Conservation (phyloP, 2,113 vertebrate species). For the Aspidoscelis tigris region DNA sequence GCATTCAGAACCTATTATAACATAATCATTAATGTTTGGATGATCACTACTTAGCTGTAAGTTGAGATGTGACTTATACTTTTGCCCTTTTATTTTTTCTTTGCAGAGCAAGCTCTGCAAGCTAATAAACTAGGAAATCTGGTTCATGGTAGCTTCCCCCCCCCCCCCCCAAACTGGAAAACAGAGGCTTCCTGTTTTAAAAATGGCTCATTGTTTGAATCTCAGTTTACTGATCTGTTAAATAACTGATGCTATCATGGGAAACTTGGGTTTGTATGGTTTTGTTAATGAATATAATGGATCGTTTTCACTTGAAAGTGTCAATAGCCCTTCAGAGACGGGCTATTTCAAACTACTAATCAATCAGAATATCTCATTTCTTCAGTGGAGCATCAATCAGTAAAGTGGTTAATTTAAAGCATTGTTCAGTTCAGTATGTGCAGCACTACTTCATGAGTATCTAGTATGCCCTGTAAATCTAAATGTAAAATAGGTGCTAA, state of each 20-base stretch:
- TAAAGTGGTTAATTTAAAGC: neutral
- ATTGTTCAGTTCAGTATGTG: neutral
- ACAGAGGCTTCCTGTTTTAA: neutral
- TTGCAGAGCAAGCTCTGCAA: too few relatives aligned
- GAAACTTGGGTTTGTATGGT: neutral
- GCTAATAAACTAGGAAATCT: neutral
- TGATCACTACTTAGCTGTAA: too few relatives aligned
- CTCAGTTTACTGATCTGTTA: neutral
- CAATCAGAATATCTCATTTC: neutral
- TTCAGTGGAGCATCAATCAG: neutral
- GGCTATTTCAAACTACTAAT: neutral
- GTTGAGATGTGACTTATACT: too few relatives aligned
- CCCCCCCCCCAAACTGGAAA: neutral
- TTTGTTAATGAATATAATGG: neutral
- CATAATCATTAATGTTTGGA: too few relatives aligned
- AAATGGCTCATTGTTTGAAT: neutral
- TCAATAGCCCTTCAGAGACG: neutral
- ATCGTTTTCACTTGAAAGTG: neutral
- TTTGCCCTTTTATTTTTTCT: too few relatives aligned
- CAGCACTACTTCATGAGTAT: neutral
- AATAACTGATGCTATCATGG: neutral
- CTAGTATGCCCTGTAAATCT: neutral
- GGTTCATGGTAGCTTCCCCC: neutral
- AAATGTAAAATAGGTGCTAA: constrained; percentile 1
- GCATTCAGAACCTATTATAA: neutral